Evolutionary conservation across 2,888 invertebrate genomes (phyloP).

Genomic region (Thymelicus acteon): DNA sequence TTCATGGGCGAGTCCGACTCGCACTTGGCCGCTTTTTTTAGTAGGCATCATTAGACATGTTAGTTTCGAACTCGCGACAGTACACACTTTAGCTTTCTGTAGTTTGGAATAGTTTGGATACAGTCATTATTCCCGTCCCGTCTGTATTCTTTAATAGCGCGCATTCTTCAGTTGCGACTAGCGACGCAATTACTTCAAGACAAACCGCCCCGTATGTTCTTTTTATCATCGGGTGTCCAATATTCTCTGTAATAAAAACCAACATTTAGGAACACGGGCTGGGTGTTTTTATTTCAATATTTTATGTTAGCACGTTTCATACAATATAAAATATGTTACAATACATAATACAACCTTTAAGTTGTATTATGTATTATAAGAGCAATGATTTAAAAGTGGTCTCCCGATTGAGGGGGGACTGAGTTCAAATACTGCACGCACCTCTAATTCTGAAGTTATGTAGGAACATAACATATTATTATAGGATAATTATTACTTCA

Average conservation of each 20-base stretch:
- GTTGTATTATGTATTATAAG: too few species aligned
- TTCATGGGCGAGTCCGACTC: too few species aligned
- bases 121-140: slow-evolving; percentile 10
- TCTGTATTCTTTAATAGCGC: slow-evolving; percentile 30
- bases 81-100: background rate
- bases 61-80: background rate
- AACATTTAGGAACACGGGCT: slow-evolving; percentile 31
- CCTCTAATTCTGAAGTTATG: too few species aligned
- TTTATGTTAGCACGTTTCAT: slow-evolving; percentile 14
- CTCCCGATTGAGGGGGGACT: too few species aligned
- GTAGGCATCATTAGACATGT: too few species aligned
- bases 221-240: slow-evolving; percentile 35
- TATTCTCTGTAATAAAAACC: slow-evolving; percentile 32
- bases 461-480: too few species aligned
- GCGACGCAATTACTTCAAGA: slow-evolving; percentile 33
- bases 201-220: slow-evolving; percentile 16
- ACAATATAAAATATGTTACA: slow-evolving; percentile 12
- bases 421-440: too few species aligned
- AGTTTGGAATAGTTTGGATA: background rate
- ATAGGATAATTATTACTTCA: too few species aligned
- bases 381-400: too few species aligned
- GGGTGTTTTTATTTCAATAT: slow-evolving; percentile 23
- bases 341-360: too few species aligned
- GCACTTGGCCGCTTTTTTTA: too few species aligned
- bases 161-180: slow-evolving; percentile 34